Percentiles rank a stretch among this genome's conserved stretches.
Conservation (phyloP, 2,888 invertebrate species). For the Pycnomerus fuliginosus region DNA sequence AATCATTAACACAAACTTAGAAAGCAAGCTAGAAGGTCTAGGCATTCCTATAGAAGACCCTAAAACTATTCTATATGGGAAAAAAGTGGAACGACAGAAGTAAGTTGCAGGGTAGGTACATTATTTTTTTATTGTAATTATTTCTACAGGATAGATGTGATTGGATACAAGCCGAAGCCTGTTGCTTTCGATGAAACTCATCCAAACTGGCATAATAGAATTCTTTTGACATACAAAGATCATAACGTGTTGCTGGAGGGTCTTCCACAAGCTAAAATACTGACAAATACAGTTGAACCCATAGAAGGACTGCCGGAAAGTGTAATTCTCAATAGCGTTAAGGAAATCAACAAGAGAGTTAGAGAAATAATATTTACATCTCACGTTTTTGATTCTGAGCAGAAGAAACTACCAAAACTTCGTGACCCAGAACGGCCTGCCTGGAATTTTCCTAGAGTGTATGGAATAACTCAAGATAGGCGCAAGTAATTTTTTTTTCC, state of each 20-base stretch:
- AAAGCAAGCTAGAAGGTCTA: constrained; percentile 56
- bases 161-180: constrained; percentile 53
- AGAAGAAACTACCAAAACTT: constrained; percentile 72
- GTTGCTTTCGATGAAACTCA: constrained; percentile 59
- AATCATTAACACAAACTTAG: constrained; percentile 58
- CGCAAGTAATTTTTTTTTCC: constrained; percentile 62
- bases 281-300: constrained; percentile 74
- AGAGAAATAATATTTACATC: constrained; percentile 64
- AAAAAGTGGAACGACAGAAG: constrained; percentile 45
- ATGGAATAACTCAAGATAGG: constrained; percentile 72
- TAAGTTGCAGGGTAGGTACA: constrained; percentile 19
- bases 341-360: constrained; percentile 62
- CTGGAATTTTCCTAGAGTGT: constrained; percentile 68
- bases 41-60: constrained; percentile 66
- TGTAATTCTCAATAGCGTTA: constrained; percentile 55
- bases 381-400: constrained; percentile 75
- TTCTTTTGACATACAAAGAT: constrained; percentile 62
- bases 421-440: constrained; percentile 71
- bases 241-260: constrained; percentile 71
- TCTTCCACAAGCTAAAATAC: constrained; percentile 72
- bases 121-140: background rate
- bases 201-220: constrained; percentile 64
- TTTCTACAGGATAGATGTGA: constrained; percentile 20
- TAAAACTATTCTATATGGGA: constrained; percentile 59
- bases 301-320: constrained; percentile 62